Conservation (phyloP, 2,797 vertebrate genomes). For the Tenualosa ilisha region DNA sequence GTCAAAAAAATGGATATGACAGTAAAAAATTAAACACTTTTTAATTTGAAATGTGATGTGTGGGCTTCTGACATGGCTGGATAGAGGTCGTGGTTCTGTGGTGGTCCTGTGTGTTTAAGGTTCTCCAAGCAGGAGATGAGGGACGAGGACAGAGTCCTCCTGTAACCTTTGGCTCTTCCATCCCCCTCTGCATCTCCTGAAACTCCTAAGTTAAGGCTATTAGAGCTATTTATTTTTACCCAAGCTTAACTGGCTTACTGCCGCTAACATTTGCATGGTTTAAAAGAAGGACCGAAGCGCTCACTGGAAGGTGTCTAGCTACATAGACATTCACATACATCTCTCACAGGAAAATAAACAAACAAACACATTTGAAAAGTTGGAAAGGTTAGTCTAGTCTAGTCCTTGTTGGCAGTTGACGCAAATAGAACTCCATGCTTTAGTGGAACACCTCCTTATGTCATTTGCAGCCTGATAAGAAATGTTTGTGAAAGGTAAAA, state of each 20-base stretch:
- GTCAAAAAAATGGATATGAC: too few relatives aligned
- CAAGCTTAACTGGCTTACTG: neutral
- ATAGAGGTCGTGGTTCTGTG: neutral
- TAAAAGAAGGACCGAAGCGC: neutral
- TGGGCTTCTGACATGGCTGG: too few relatives aligned
- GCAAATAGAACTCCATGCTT: too few relatives aligned
- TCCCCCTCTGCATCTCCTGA: neutral
- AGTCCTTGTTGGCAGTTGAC: too few relatives aligned
- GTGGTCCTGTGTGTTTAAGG: neutral
- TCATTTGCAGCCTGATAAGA: neutral
- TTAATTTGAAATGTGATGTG: too few relatives aligned
- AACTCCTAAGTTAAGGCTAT: constrained; percentile 64
- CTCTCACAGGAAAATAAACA: too few relatives aligned
- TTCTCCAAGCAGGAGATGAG: neutral
- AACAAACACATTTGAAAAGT: too few relatives aligned
- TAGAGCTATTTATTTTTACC: constrained; percentile 42
- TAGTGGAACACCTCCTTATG: too few relatives aligned
- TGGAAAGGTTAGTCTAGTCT: neutral
- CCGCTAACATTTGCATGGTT: neutral
- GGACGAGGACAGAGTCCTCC: neutral
- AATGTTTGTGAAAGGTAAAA: neutral
- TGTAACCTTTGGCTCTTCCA: neutral
- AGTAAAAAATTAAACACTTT: too few relatives aligned
- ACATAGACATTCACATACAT: neutral
- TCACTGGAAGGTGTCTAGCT: neutral